Evolutionary conservation across 2,113 vertebrate species (phyloP).

Genomic region (Theristicus caerulescens): DNA sequence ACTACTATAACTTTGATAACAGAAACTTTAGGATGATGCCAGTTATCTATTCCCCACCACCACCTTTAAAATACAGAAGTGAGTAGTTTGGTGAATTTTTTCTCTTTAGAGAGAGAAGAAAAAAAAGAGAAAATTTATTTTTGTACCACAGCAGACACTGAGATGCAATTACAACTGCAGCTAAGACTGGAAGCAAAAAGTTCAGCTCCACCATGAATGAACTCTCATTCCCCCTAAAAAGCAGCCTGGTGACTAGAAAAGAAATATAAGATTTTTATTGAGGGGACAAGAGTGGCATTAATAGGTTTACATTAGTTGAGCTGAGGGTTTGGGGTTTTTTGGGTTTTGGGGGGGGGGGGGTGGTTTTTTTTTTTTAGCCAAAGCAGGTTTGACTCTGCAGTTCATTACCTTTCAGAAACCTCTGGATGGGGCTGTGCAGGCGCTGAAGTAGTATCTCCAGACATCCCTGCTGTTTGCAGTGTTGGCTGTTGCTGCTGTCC

Average conservation of each 20-base stretch:
- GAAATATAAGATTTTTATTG: not conserved
- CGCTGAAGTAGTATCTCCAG: conserved; percentile 79
- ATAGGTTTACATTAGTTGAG: not conserved
- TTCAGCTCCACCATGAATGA: not conserved
- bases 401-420: conserved; percentile 89
- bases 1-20: not conserved
- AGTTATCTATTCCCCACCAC: not conserved
- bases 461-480: conserved; percentile 75
- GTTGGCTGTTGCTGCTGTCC: conserved; percentile 78
- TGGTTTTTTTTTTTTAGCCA: not conserved
- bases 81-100: not conserved
- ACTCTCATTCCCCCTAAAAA: not conserved
- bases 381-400: not conserved
- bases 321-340: not conserved
- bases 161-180: not conserved
- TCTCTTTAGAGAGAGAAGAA: not conserved
- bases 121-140: not conserved
- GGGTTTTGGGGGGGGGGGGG: too few species aligned
- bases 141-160: not conserved
- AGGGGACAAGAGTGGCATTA: fast-evolving
- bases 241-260: not conserved
- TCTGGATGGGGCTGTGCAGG: conserved; percentile 84
- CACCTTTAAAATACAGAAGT: not conserved
- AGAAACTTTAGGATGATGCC: not conserved
- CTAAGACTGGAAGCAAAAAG: not conserved